Conservation (phyloP, 2,888 invertebrate genomes). For the Acrobasis suavella region DNA sequence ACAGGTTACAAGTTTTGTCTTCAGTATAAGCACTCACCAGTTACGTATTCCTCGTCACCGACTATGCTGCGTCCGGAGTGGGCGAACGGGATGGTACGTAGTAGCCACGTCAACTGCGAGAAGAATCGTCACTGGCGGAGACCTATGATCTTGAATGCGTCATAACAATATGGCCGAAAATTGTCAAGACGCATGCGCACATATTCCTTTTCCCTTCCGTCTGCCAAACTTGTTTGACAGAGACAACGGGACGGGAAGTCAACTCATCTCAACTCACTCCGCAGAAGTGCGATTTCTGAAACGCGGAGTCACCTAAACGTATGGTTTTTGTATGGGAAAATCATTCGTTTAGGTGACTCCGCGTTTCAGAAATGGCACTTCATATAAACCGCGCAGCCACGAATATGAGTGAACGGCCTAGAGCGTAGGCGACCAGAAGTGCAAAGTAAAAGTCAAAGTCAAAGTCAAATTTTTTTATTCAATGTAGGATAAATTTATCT, state of each 20-base stretch:
- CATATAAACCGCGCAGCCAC: too few relatives aligned
- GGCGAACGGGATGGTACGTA: constrained; percentile 96
- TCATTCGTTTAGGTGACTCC: too few relatives aligned
- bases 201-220: constrained; percentile 35
- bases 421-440: too few relatives aligned
- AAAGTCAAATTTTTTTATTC: too few relatives aligned
- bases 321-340: too few relatives aligned
- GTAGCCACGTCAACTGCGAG: constrained; percentile 95
- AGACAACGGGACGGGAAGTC: neutral
- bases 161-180: constrained; percentile 88
- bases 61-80: constrained; percentile 96
- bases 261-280: neutral
- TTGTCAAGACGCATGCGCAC: constrained; percentile 76
- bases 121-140: constrained; percentile 92
- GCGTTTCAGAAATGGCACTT: too few relatives aligned
- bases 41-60: constrained; percentile 98
- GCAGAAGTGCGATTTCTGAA: too few relatives aligned
- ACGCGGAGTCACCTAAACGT: too few relatives aligned
- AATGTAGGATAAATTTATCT: too few relatives aligned
- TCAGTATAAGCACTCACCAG: constrained; percentile 89
- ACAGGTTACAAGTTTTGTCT: constrained; percentile 80
- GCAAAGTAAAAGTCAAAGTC: too few relatives aligned
- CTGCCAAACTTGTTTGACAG: neutral
- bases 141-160: constrained; percentile 89
- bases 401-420: too few relatives aligned